phyloP scores from a whole-genome alignment of 2,888 invertebrate species.

The Uropetala carovei region DNA sequence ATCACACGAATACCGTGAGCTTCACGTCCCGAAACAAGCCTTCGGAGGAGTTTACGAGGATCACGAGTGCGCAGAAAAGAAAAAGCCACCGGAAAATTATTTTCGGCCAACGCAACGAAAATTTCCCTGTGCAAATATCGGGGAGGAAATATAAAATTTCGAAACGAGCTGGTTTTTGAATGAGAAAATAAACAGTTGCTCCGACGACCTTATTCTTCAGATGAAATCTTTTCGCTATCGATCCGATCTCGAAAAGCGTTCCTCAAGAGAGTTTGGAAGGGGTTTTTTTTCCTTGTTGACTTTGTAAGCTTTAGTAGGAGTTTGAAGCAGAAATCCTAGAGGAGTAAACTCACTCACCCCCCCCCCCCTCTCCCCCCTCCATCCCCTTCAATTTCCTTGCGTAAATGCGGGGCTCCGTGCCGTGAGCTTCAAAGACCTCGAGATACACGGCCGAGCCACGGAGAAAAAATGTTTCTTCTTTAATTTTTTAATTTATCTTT shows the following conservation, averaged over 20 bases:
- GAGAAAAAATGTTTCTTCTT: neutral
- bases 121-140: neutral
- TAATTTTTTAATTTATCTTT: neutral
- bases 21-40: neutral
- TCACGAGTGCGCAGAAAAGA: neutral
- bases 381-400: neutral
- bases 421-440: neutral
- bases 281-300: conserved; percentile 55
- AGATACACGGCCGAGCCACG: neutral
- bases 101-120: neutral
- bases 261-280: neutral
- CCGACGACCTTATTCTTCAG: conserved; percentile 53
- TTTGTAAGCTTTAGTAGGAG: conserved; percentile 40
- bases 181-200: conserved; percentile 58
- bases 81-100: neutral
- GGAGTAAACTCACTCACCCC: conserved; percentile 3
- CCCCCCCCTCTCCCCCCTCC: neutral
- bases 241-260: conserved; percentile 43
- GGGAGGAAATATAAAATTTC: conserved; percentile 48
- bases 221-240: conserved; percentile 56
- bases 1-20: neutral
- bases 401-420: neutral
- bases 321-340: conserved; percentile 37
- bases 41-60: neutral
- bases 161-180: conserved; percentile 39